These are phyloP conservation scores for Holacanthus passer DNA, from an alignment of 2,113 vertebrate species.

Conservation along the genomic window DNA sequence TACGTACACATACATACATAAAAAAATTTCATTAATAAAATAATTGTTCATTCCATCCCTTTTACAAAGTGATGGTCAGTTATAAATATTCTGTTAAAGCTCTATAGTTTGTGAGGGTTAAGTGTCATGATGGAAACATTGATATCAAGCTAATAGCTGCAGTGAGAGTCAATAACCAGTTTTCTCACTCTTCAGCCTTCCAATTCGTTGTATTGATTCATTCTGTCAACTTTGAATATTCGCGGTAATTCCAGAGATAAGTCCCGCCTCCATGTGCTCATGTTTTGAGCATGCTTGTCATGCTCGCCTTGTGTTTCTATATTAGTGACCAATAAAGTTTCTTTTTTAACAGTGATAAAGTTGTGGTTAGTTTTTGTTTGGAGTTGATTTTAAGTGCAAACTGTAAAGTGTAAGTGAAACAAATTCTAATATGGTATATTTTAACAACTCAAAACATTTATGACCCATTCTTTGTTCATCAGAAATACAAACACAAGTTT, in stretches of 20 bases:
- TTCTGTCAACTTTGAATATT: not conserved
- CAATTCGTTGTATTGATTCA: not conserved
- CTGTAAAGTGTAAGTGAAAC: not conserved
- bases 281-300: constrained; percentile 61
- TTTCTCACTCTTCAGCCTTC: not conserved
- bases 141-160: not conserved
- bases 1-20: too few species aligned
- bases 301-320: constrained; percentile 63
- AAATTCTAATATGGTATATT: not conserved
- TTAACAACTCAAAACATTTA: not conserved
- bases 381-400: not conserved
- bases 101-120: too few species aligned
- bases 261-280: constrained; percentile 69
- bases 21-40: too few species aligned
- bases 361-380: not conserved
- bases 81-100: too few species aligned
- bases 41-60: too few species aligned
- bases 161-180: not conserved
- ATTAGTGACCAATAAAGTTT: constrained; percentile 77
- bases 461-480: not conserved
- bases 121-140: not conserved
- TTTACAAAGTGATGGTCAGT: too few species aligned
- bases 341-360: constrained; percentile 52
- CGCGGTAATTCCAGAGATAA: not conserved
- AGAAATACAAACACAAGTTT: not conserved